phyloP scores from a whole-genome alignment of 1,140 invertebrate species.

The Pogonognathellus flavescens region DNA sequence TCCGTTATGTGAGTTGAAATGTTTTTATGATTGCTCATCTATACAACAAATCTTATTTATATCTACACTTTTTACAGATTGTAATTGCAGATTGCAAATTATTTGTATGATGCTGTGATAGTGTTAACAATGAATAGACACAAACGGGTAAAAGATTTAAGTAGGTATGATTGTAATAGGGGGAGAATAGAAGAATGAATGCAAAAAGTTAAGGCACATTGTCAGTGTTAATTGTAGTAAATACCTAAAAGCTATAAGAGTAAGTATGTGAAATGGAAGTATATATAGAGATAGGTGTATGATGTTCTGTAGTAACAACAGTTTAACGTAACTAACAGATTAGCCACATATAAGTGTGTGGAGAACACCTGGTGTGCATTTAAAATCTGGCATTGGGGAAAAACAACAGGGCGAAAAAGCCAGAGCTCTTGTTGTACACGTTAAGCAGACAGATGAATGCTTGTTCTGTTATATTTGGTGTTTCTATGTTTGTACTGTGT shows the following conservation, averaged over 20 bases:
- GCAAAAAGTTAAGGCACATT: too few species aligned
- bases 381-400: constrained; percentile 24
- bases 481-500: neutral
- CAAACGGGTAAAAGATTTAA: too few species aligned
- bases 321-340: neutral
- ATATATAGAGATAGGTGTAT: neutral
- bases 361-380: constrained; percentile 21
- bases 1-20: constrained; percentile 28
- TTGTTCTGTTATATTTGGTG: constrained; percentile 20
- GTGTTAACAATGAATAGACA: neutral
- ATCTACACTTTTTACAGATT: neutral
- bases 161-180: too few species aligned
- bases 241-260: too few species aligned
- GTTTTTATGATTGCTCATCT: constrained; percentile 41
- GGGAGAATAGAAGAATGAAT: too few species aligned
- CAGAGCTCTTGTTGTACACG: neutral
- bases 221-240: too few species aligned
- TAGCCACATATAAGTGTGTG: neutral
- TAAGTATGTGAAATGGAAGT: neutral
- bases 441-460: neutral
- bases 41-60: neutral
- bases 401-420: neutral
- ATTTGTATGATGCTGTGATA: neutral
- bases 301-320: neutral
- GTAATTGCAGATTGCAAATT: neutral